Evolutionary conservation across 2,888 invertebrate species (phyloP).

Genomic region (Holacanthella duospinosa): DNA sequence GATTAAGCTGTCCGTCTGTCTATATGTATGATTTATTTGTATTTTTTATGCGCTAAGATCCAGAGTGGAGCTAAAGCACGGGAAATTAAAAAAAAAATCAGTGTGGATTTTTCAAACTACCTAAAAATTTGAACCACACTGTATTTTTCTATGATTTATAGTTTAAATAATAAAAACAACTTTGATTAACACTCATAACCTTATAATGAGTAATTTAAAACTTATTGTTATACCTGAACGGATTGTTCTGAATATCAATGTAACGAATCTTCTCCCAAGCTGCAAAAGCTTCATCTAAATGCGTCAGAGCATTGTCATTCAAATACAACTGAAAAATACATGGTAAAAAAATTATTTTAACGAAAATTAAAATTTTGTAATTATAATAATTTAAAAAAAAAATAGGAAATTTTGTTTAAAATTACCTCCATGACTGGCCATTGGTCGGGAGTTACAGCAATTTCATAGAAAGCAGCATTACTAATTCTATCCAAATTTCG

Average conservation of each 20-base stretch:
- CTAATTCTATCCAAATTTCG: slow-evolving; percentile 51
- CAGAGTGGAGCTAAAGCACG: too few relatives aligned
- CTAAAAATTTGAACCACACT: not conserved
- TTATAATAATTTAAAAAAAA: too few relatives aligned
- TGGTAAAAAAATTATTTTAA: slow-evolving; percentile 3
- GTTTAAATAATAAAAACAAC: not conserved
- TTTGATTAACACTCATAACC: not conserved
- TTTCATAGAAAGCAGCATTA: slow-evolving; percentile 48
- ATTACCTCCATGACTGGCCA: slow-evolving; percentile 33
- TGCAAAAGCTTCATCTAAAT: slow-evolving; percentile 52
- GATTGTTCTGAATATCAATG: slow-evolving; percentile 60
- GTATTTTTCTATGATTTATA: too few relatives aligned
- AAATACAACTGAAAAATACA: slow-evolving; percentile 53
- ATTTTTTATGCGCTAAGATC: too few relatives aligned
- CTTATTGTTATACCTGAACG: slow-evolving; percentile 47
- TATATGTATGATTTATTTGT: too few relatives aligned
- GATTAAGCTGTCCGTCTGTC: too few relatives aligned
- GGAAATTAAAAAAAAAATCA: too few relatives aligned
- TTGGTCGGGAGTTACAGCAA: slow-evolving; percentile 19
- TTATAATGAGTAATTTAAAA: too few relatives aligned
- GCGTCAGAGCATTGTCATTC: slow-evolving; percentile 58
- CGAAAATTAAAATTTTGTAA: not conserved
- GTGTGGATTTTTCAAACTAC: too few relatives aligned
- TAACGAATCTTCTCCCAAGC: slow-evolving; percentile 59
- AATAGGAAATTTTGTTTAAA: not conserved